Evolutionary conservation across 2,797 vertebrate genomes (phyloP), one percentile per base, ranked within the genome.

Genomic region (Halcyon leucocephala): DNA sequence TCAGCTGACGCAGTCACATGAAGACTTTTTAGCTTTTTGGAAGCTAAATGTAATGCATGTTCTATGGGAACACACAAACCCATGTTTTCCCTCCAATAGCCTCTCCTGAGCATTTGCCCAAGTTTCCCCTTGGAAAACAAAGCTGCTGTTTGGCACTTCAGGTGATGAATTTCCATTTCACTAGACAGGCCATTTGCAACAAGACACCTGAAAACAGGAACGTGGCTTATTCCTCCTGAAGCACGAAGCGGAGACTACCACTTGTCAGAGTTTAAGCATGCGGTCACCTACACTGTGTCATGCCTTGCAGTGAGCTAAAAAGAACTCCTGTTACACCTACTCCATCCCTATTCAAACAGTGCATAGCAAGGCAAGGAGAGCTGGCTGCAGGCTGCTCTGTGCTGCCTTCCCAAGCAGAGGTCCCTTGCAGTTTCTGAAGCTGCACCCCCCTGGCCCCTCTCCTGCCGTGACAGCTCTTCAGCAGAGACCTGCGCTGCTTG

Each of bases 181-280:
- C 71, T 31, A 42, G 42, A 37, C 21, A 79, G 78, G 70, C 72
- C 17, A 1, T 26, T 82, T 14, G 3, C 69, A 71, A 44, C 10
- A 8, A 62, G 33, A 6, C 52, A 42, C 19, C 80, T 49, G 58
- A n/a, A 71, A 78, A 71, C 33, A 58, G 39, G 9, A 37, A 7
- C 0, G 3, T 7, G 25, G 28, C 39, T 52, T 14, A 7, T 29
- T 67, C 24, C 42, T 94, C 61, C 41, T 10, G 61, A 31, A 81
- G 72, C 0, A 0, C 71, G 39, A 26, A 49, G 33, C 6, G 2
- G 69, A 28, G 39, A 6, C 41, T 17, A 3, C 15, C 7, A 4
- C 7, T 3, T 52, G 42, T 7, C 64, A 49, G 44, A 14, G 18
- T 48, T 80, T 6, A n/a, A 64, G 31, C 61, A 25, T 1, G 1